Evolutionary conservation across 1,140 invertebrate genomes (phyloP), one percentile per base, ranked within the genome.

Genomic region (Gyrodactylus bullatarudis): DNA sequence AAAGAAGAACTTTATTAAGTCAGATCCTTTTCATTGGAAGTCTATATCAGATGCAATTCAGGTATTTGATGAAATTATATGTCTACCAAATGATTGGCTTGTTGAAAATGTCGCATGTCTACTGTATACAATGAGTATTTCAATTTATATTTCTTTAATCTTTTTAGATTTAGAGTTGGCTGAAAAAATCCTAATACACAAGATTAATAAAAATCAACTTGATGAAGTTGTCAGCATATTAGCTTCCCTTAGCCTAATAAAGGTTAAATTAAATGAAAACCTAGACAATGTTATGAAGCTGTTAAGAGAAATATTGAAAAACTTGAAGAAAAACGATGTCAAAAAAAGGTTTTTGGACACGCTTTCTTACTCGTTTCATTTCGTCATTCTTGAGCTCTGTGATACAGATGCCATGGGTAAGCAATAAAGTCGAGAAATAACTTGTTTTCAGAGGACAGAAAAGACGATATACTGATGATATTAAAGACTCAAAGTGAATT

Each of bases 41-140:
- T 25, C 70, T 1, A 24, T 23, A 25, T 25, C 1, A 1, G 70
- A 71, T 1, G 24, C 26, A 20, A 26, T 71, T 1, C 24, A 21
- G 1, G 70, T 24, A 69, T 71, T 71, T 23, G 70, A 25, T 16
- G 70, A 71, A 71, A 71, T 71, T 21, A 71, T 23, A 25, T 23
- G 20, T 25, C 16, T 71, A 25, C 70, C 70, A 1, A 23, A 71
- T 25, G 70, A 71, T 23, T 71, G 70, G 70, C 70, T 71, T 1
- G 70, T 24, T 23, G 70, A 71, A 26, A 71, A 71, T 24, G 24
- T 71, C 23, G 70, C 70, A 24, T 71, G 70, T 26, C 24, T 71
- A 20, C n/a, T 71, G 2, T 26, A 71, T 24, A 71, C 68, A 69
- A 21, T 23, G 8, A 21, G 68, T 69, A 69, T 21, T 69, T 69